phyloP scores from a whole-genome alignment of 2,113 vertebrate genomes.

The Mesoclemmys tuberculata region DNA sequence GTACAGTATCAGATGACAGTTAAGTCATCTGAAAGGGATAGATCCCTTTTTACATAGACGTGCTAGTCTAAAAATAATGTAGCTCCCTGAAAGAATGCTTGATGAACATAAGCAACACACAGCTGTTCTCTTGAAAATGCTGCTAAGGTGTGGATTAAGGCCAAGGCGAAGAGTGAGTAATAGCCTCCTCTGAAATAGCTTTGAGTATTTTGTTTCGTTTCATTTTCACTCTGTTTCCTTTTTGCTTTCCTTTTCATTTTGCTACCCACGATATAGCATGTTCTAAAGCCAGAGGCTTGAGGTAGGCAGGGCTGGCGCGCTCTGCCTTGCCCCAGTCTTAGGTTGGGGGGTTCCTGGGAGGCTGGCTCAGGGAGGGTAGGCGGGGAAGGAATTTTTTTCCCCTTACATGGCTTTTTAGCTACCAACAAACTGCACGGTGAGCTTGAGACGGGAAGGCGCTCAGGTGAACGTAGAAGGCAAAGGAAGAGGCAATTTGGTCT shows the following conservation, averaged over 20 bases:
- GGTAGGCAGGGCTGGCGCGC: background rate
- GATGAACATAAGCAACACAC: background rate
- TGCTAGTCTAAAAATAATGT: background rate
- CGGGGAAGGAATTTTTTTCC: background rate
- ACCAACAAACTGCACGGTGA: background rate
- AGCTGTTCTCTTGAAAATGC: background rate
- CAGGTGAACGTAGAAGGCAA: background rate
- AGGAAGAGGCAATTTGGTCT: background rate
- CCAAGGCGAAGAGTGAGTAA: fast-evolving
- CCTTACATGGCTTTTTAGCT: background rate
- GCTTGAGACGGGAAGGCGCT: background rate
- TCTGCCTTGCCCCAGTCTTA: background rate
- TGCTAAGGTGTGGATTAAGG: background rate
- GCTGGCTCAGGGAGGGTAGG: background rate
- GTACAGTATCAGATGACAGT: background rate
- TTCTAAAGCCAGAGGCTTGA: background rate
- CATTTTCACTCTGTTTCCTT: background rate
- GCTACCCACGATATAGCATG: fast-evolving
- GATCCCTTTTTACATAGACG: background rate
- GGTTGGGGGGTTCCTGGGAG: fast-evolving
- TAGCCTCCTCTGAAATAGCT: fast-evolving
- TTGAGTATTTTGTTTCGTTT: background rate
- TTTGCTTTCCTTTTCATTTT: fast-evolving
- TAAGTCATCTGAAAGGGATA: too few relatives aligned
- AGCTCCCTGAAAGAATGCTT: background rate